Evolutionary conservation across 2,797 vertebrate species (phyloP).

Genomic region (Jordanella pulchra): DNA sequence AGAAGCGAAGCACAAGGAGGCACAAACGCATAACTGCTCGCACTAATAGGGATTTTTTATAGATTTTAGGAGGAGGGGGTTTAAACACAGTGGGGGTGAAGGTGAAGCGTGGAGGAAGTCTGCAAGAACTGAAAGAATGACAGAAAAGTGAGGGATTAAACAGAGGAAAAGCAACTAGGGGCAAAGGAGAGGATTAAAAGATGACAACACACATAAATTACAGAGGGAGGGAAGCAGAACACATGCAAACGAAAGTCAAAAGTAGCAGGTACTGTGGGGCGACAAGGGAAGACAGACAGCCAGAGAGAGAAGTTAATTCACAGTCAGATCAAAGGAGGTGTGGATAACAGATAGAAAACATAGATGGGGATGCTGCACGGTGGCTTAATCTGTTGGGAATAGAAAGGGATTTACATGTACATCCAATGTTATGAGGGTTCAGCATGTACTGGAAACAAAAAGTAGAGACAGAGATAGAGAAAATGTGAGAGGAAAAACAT

Average conservation of each 20-base stretch:
- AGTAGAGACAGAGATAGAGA: constrained; percentile 44
- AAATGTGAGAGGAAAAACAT: constrained; percentile 34
- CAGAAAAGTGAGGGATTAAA: constrained; percentile 50
- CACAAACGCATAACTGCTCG: constrained; percentile 24
- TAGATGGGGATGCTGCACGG: constrained; percentile 20
- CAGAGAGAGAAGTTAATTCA: constrained; percentile 45
- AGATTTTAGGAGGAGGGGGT: constrained; percentile 42
- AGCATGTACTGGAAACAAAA: constrained; percentile 2
- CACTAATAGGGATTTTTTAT: constrained; percentile 45
- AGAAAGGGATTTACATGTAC: constrained; percentile 51
- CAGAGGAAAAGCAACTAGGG: constrained; percentile 39
- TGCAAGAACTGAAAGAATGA: constrained; percentile 45
- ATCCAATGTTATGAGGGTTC: constrained; percentile 41
- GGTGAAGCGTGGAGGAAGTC: constrained; percentile 35
- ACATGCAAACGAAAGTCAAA: constrained; percentile 43
- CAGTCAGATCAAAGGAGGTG: constrained; percentile 56
- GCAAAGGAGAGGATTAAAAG: constrained; percentile 36
- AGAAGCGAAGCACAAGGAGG: constrained; percentile 16
- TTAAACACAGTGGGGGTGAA: constrained; percentile 45
- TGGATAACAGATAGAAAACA: constrained; percentile 55
- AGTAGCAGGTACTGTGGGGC: constrained; percentile 43
- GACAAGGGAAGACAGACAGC: constrained; percentile 35
- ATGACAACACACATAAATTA: constrained; percentile 54
- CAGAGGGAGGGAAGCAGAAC: constrained; percentile 36
- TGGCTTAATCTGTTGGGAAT: constrained; percentile 48